Base-by-base conservation (phyloP, 2,113 vertebrate species). In the Poeciliopsis turrubarensis region DNA sequence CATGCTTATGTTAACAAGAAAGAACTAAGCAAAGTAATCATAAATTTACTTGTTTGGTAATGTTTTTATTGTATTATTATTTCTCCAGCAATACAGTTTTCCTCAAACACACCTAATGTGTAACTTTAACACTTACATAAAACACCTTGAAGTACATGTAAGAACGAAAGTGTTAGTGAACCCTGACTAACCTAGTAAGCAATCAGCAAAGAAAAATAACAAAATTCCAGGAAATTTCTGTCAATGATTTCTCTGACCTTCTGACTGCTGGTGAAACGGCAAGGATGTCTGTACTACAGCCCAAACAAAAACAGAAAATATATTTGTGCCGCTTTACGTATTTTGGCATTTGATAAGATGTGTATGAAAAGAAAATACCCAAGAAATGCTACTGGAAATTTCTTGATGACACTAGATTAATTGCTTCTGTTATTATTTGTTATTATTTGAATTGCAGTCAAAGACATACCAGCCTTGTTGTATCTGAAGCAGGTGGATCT, bases 401-500 rank as follows among this genome's bases (percentile, higher is more conserved):
- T 47, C 15, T 47, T 17, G 15, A 47, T 19, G 17, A 26, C 30
- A 39, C n/a, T 34, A 70, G 57, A 75, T 41, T 80, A 73, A 90
- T 77, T 83, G 70, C 64, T 82, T 17, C 44, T 74, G 44, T 78
- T n/a, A n/a, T n/a, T n/a, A n/a, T n/a, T 72, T 72, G 83, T 68
- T 66, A 76, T 73, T 75, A 68, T 77, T 82, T 25, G 68, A 62
- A 86, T 82, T 76, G 65, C 73, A 60, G 61, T 83, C 79, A 74
- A 68, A 68, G 44, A 82, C 64, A 81, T 66, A 76, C 61, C 13
- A 86, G 86, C 80, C 80, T 26, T 26, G 12, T 15, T 30, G 12
- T 81, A 86, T 82, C 71, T 81, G 72, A 78, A 75, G 70, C 72
- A 78, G 73, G 68, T 82, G 81, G 76, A 81, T 85, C 84, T 71